Evolutionary conservation across 2,113 vertebrate species (phyloP).

Genomic region (Grallaria varia): DNA sequence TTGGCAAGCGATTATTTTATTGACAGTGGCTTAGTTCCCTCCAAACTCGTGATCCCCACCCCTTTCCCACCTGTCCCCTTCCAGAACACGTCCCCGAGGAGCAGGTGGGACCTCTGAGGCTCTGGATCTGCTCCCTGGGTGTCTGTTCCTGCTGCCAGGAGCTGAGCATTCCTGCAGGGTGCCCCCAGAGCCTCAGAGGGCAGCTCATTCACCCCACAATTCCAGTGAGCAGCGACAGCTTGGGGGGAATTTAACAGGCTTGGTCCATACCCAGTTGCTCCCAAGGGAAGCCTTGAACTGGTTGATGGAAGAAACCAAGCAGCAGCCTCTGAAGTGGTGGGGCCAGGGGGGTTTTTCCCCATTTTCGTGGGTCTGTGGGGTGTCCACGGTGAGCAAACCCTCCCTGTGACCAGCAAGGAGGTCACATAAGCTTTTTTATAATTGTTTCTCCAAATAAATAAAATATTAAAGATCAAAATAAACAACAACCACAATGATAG

Average conservation of each 20-base stretch:
- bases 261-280: rapidly evolving
- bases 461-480: neutral
- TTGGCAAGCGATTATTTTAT: neutral
- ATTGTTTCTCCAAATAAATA: neutral
- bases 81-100: neutral
- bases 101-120: neutral
- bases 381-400: neutral
- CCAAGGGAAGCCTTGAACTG: neutral
- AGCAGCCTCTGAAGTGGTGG: neutral
- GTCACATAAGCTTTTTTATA: neutral
- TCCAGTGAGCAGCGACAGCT: neutral
- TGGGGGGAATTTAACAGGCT: neutral
- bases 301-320: neutral
- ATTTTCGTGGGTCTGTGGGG: neutral
- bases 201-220: neutral
- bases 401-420: neutral
- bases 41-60: neutral
- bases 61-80: neutral
- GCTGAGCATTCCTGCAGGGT: neutral
- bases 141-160: neutral
- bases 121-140: neutral
- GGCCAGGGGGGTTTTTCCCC: neutral
- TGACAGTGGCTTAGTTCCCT: neutral
- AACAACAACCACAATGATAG: neutral
- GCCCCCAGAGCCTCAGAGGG: neutral